phyloP scores from a whole-genome alignment of 2,797 vertebrate genomes.

The Geotrypetes seraphini region DNA sequence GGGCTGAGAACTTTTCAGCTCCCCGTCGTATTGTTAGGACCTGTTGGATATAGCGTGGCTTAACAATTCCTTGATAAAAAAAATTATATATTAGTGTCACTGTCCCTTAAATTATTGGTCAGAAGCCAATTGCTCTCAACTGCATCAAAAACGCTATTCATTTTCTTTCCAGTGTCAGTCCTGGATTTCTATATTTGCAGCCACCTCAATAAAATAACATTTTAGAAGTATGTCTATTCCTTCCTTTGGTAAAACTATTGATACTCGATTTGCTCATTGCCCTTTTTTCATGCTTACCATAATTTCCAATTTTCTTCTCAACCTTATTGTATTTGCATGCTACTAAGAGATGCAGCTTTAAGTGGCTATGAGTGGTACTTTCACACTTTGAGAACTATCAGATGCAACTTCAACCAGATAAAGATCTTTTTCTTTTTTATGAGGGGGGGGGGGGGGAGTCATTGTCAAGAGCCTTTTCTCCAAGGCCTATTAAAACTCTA shows the following conservation, averaged over 20 bases:
- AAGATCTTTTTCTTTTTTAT: constrained; percentile 53
- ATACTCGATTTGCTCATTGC: constrained; percentile 21
- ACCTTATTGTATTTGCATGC: constrained; percentile 70
- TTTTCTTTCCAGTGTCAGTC: constrained; percentile 27
- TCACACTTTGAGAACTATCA: constrained; percentile 43
- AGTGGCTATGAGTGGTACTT: constrained; percentile 60
- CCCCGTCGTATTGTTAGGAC: constrained; percentile 45
- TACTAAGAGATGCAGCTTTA: constrained; percentile 46
- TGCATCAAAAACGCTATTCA: constrained; percentile 45
- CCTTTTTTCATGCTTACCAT: constrained; percentile 38
- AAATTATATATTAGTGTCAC: constrained; percentile 72
- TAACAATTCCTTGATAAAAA: constrained; percentile 74
- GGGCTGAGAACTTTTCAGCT: no score
- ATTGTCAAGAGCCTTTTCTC: constrained; percentile 43
- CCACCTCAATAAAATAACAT: constrained; percentile 33
- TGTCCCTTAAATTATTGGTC: constrained; percentile 71
- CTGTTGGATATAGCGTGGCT: constrained; percentile 65
- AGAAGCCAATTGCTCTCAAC: constrained; percentile 65
- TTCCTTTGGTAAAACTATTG: constrained; percentile 8
- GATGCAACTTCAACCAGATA: constrained; percentile 51
- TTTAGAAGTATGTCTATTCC: constrained; percentile 14
- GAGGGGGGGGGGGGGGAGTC: no score
- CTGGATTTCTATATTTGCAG: constrained; percentile 9
- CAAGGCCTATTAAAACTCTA: constrained; percentile 42
- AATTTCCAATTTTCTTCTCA: constrained; percentile 58